phyloP scores from a whole-genome alignment of 2,888 invertebrate species.

The Perdita meconis region DNA sequence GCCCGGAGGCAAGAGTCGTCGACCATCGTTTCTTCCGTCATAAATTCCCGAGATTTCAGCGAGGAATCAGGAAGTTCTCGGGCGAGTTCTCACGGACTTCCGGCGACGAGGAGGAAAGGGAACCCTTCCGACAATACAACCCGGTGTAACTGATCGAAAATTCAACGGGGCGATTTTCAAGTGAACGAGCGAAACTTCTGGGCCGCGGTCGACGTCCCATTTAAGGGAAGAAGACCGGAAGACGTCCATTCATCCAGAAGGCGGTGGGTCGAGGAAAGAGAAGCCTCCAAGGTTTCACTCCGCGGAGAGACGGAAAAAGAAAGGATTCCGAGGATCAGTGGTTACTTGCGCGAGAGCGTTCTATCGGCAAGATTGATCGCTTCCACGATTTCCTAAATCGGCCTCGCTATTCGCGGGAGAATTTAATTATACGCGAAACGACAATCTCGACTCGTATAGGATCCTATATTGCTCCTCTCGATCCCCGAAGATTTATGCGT shows the following conservation, averaged over 20 bases:
- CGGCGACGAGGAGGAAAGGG: neutral
- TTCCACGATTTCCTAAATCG: conserved; percentile 59
- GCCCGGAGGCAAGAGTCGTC: neutral
- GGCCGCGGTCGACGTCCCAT: conserved; percentile 17
- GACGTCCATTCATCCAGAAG: conserved; percentile 43
- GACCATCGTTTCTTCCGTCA: conserved; percentile 7
- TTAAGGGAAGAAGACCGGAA: conserved; percentile 43
- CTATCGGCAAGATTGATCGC: conserved; percentile 61
- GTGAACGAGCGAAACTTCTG: neutral
- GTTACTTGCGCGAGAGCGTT: conserved; percentile 20
- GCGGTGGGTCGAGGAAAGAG: neutral
- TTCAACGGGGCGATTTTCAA: neutral
- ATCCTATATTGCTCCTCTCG: conserved; percentile 40
- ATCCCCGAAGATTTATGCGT: conserved; percentile 41
- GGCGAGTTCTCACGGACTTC: neutral
- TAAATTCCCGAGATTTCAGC: conserved; percentile 25
- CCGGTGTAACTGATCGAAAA: conserved; percentile 15
- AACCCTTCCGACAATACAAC: conserved; percentile 7
- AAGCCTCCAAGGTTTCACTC: conserved; percentile 38
- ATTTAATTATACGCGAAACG: conserved; percentile 64
- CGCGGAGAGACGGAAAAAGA: conserved; percentile 13
- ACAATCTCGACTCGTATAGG: conserved; percentile 39
- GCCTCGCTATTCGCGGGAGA: conserved; percentile 51
- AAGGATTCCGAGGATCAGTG: conserved; percentile 30
- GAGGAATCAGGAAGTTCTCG: neutral